Evolutionary conservation across 2,888 invertebrate species (phyloP).

Genomic region (Pyralis farinalis): DNA sequence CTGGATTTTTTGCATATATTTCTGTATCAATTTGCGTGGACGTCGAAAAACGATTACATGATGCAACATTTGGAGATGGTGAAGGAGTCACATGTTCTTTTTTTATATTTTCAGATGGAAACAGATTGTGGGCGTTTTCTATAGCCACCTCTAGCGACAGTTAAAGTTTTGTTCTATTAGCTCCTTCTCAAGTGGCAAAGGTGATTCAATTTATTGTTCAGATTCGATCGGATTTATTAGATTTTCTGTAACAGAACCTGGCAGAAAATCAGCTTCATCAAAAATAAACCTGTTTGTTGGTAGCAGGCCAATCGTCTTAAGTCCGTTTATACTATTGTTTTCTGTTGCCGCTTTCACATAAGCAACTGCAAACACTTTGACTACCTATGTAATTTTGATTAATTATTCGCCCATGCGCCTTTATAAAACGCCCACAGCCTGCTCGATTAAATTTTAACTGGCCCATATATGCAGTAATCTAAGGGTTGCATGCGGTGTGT

Average conservation of each 20-base stretch:
- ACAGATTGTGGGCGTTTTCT: no score
- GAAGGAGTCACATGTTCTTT: no score
- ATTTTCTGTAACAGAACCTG: not conserved
- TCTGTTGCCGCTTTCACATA: not conserved
- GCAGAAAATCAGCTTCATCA: slow-evolving; percentile 1
- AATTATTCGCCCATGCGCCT: not conserved
- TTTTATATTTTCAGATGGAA: no score
- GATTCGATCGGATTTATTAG: no score
- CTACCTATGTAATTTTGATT: not conserved
- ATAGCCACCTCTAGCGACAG: no score
- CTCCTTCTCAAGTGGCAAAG: no score
- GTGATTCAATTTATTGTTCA: no score
- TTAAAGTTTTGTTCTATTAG: no score
- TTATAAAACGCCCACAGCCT: not conserved
- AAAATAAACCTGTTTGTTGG: slow-evolving; percentile 2
- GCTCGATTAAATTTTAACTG: slow-evolving; percentile 1
- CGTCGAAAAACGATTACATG: no score
- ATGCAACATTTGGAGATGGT: no score
- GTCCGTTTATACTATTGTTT: not conserved
- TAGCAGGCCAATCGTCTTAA: not conserved
- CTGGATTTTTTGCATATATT: no score
- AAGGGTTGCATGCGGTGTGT: slow-evolving; percentile 12
- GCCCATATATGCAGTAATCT: not conserved
- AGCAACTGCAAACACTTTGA: not conserved
- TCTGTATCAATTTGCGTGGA: no score